Percentiles rank a stretch among this genome's conserved stretches.
Conservation (phyloP, 2,888 invertebrate genomes). For the Kryphioiulus occultus region DNA sequence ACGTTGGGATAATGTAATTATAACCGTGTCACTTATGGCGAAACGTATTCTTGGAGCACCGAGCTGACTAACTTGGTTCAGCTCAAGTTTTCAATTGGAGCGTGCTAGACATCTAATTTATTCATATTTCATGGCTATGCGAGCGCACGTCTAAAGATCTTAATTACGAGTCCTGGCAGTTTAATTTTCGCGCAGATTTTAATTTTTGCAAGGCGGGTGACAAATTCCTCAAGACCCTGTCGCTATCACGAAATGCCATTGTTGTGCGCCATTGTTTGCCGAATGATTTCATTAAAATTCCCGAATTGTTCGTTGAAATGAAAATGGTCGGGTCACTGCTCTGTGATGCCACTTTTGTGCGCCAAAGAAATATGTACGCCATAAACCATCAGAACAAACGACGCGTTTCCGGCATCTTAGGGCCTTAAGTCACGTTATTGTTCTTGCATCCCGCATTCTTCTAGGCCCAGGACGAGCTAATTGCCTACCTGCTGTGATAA, state of each 20-base stretch:
- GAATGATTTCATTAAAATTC: neutral
- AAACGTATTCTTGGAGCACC: no score
- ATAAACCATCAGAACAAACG: neutral
- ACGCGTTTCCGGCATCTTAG: neutral
- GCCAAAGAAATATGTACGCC: neutral
- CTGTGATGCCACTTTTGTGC: neutral
- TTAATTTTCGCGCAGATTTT: neutral
- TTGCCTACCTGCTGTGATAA: no score
- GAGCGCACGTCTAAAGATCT: neutral
- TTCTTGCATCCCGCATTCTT: neutral
- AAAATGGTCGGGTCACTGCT: neutral
- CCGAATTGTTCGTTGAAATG: conserved; percentile 2
- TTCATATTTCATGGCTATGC: neutral
- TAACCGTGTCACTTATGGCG: no score
- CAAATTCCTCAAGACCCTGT: neutral
- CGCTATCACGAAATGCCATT: neutral
- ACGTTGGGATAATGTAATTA: no score
- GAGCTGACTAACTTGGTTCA: no score
- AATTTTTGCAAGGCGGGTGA: neutral
- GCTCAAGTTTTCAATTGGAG: no score
- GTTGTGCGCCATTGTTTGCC: neutral
- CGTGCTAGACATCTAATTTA: neutral
- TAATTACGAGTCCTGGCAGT: neutral
- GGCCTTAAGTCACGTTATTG: neutral
- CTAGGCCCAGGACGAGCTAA: no score